These are phyloP conservation scores for Papilio dardanus DNA, from an alignment of 1,140 invertebrate genomes.

Conservation along the genomic window DNA sequence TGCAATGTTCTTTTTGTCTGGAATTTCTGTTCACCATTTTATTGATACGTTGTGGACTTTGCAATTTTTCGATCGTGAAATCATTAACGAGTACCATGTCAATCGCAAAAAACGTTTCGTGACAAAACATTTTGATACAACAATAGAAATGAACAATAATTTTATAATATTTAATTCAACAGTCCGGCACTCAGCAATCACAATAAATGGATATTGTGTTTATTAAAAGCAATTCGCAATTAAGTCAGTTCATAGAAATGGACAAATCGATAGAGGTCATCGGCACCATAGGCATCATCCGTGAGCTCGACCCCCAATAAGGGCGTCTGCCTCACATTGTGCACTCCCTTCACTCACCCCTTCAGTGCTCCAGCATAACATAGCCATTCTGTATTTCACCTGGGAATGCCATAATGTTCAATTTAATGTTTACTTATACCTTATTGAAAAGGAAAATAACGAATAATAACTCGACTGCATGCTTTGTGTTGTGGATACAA, in stretches of 20 bases:
- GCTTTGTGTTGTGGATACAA: background rate
- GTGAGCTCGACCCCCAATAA: slow-evolving; percentile 70
- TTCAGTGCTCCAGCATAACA: slow-evolving; percentile 72
- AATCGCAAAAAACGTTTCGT: background rate
- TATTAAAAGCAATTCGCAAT: slow-evolving; percentile 60
- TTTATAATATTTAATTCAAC: background rate
- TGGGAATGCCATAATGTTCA: slow-evolving; percentile 44
- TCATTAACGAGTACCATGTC: background rate
- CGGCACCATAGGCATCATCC: slow-evolving; percentile 73
- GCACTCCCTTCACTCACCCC: slow-evolving; percentile 60
- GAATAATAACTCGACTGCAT: background rate
- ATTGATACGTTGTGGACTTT: background rate
- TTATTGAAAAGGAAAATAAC: background rate
- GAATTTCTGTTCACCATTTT: background rate
- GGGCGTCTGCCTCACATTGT: slow-evolving; percentile 68
- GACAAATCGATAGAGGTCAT: slow-evolving; percentile 77
- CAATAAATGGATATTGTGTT: slow-evolving; percentile 30
- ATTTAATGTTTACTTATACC: background rate
- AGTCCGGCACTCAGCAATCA: slow-evolving; percentile 6
- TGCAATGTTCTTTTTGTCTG: background rate
- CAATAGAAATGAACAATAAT: slow-evolving; percentile 8
- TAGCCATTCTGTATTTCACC: slow-evolving; percentile 67
- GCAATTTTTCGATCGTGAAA: background rate
- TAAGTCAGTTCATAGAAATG: slow-evolving; percentile 68
- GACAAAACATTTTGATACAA: background rate